Evolutionary conservation across 2,888 invertebrate species (phyloP), one percentile per base, ranked within the genome.

Genomic region (Tachina fera): DNA sequence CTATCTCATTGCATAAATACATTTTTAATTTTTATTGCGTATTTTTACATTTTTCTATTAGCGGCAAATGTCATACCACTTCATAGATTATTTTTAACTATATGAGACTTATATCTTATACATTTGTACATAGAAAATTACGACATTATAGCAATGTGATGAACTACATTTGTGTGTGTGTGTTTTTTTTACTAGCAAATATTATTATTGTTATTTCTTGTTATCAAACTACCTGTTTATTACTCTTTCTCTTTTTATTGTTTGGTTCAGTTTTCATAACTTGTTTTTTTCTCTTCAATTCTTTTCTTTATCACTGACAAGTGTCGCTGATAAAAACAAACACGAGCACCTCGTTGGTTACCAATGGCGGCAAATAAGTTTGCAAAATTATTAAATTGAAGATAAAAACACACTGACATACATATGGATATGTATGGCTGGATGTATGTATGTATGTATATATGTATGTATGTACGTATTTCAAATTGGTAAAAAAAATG

Each of bases 271-370:
- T 43, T 67, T 39, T 51, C 5, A 63, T 68, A 49, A 47, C 45
- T 58, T 67, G 67, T 67, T 41, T 67, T 60, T 9, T 11, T 16
- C 10, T 41, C 31, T n/a, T 41, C 31, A 31, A 31, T 31, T 31
- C 31, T 13, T 56, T 65, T 56, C 68, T 85, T 85, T 85, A 85
- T 87, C 83, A 78, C 75, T 68, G 68, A 83, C 87, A 79, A 84
- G 79, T 87, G 81, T 76, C 72, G 75, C 81, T 86, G 87, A 87
- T 87, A 83, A 49, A 41, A n/a, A 1, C 60, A 49, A n/a, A 51
- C 74, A 51, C 67, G 41, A 49, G 49, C 58, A 31, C 31, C 31
- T 47, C 8, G 9, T 60, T 60, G 9, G n/a, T 31, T 14, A 47
- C 22, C 14, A 61, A 39, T 56, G 39, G 10, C n/a, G 14, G 5